phyloP scores from a whole-genome alignment of 2,797 vertebrate species.

The Etheostoma nigrum region DNA sequence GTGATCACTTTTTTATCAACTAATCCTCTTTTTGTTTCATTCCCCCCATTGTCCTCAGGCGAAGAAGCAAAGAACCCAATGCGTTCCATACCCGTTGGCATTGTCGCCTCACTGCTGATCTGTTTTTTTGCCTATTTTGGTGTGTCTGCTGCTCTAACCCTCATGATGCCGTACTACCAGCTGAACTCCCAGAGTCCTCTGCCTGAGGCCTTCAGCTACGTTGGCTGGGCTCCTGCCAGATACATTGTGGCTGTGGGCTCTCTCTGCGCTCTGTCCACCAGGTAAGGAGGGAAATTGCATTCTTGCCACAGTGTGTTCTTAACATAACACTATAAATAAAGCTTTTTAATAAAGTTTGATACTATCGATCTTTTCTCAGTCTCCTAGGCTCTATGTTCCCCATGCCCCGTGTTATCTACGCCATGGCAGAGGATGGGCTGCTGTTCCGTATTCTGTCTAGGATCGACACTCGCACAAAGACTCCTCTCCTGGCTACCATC shows the following conservation, averaged over 20 bases:
- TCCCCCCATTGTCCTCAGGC: slow-evolving; percentile 77
- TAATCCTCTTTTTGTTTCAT: background rate
- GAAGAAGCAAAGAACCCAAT: slow-evolving; percentile 97
- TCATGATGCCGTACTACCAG: slow-evolving; percentile 97
- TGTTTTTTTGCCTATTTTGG: slow-evolving; percentile 97
- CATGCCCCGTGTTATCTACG: slow-evolving; percentile 97
- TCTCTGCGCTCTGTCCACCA: slow-evolving; percentile 96
- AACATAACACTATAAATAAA: background rate
- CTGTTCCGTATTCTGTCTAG: slow-evolving; percentile 90
- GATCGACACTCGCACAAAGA: slow-evolving; percentile 89
- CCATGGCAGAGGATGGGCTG: slow-evolving; percentile 96
- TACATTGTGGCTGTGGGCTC: slow-evolving; percentile 94
- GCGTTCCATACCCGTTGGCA: slow-evolving; percentile 93
- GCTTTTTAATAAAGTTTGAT: background rate
- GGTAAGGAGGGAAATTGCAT: slow-evolving; percentile 78
- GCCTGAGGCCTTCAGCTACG: slow-evolving; percentile 90
- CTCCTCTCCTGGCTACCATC: slow-evolving; percentile 92
- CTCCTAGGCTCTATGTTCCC: slow-evolving; percentile 98
- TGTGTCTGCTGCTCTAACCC: slow-evolving; percentile 93
- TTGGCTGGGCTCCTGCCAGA: slow-evolving; percentile 91
- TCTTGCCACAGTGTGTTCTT: background rate
- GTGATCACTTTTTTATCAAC: background rate
- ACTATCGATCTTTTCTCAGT: slow-evolving; percentile 70
- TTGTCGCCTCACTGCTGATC: slow-evolving; percentile 93
- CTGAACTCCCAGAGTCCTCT: slow-evolving; percentile 91